Base-by-base conservation (phyloP, 2,888 invertebrate genomes). In the Vanessa cardui region DNA sequence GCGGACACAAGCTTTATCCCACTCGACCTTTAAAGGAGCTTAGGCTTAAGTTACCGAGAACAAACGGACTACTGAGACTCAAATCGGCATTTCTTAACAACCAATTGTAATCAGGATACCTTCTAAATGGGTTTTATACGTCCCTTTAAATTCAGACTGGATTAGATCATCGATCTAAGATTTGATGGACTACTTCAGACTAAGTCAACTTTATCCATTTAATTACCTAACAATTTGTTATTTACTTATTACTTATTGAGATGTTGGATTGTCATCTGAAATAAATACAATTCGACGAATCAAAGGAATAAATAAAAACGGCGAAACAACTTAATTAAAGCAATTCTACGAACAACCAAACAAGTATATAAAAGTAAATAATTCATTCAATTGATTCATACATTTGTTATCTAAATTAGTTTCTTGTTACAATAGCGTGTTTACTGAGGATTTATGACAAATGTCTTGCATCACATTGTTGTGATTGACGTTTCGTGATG, bases 1-100 rank as follows among this genome's bases (percentile, higher is more conserved):
- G 77, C 75, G 75, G 74, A 78, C 72, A 71, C 77, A 72, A 81
- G 78, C 78, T 76, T 78, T 68, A 75, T 73, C 69, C 74, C 74
- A 66, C 71, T 74, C 72, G 74, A 71, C 74, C 76, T 76, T 76
- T 76, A 74, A 77, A 77, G 74, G 60, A 64, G 77, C 71, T 78
- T 77, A 76, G 71, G 66, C 62, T 76, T 75, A 50, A 58, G 64
- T 70, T 70, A 68, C 70, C 65, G 52, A 54, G 52, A 39, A n/a
- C 21, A 20, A 31, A 39, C 56, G n/a, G 8, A 39, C 12, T 33
- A 18, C 56, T n/a, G 33, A 33, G 39, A 56, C n/a, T 39, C 39
- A 56, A 33, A 56, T 56, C 39, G n/a, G 33, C 16, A 56, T 18
- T 54, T 58, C 33, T 58, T 45, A 59, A 16, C 15, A 21, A 16